Percentiles rank a stretch among this genome's conserved stretches.
Evolutionary conservation across 2,113 vertebrate genomes (phyloP).

Genomic region (Phocoena phocoena): DNA sequence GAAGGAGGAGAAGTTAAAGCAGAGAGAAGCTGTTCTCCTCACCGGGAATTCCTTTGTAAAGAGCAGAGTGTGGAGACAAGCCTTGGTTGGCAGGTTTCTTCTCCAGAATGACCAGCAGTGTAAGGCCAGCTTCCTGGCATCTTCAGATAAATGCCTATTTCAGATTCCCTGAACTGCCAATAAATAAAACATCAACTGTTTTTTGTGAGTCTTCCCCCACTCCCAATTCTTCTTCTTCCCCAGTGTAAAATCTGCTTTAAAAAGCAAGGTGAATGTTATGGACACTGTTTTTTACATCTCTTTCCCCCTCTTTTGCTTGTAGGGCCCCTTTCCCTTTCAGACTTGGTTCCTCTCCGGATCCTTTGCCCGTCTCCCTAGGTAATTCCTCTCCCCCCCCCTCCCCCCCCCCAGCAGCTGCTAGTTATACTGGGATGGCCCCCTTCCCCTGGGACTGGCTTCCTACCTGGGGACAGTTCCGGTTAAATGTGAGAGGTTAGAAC

Average conservation of each 20-base stretch:
- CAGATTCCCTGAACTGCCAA: background rate
- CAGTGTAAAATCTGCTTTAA: background rate
- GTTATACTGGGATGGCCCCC: too few species aligned
- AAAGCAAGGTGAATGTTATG: background rate
- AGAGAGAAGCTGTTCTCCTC: background rate
- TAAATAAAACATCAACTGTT: background rate
- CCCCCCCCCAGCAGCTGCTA: background rate
- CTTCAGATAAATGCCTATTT: background rate
- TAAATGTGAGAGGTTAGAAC: background rate
- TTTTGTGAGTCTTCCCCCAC: background rate
- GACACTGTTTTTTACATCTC: background rate
- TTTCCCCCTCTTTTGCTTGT: background rate
- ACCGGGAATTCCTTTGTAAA: background rate
- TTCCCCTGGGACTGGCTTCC: background rate
- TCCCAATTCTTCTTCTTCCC: background rate
- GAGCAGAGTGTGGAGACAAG: background rate
- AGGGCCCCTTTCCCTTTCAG: background rate
- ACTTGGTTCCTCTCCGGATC: background rate
- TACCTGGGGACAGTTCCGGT: background rate
- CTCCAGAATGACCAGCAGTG: background rate
- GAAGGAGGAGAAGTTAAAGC: conserved; percentile 43
- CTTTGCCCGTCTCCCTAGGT: background rate
- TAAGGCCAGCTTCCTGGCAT: background rate
- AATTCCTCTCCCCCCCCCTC: background rate
- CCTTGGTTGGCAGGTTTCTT: background rate